Conservation (phyloP, 2,888 invertebrate genomes). For the Vandiemenella viatica region DNA sequence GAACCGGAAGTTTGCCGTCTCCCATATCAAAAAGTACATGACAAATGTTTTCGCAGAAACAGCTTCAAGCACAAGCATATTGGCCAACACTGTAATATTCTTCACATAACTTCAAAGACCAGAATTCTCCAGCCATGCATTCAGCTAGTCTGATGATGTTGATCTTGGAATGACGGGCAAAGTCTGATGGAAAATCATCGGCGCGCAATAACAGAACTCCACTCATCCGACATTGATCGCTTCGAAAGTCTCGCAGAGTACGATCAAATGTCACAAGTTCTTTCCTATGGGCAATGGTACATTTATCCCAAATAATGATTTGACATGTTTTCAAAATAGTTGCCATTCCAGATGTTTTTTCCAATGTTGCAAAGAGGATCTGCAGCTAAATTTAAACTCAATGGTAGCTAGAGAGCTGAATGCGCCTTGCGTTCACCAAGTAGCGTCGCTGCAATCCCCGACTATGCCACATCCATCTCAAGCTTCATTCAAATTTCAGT, state of each 20-base stretch:
- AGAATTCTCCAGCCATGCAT: background rate
- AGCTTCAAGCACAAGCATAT: background rate
- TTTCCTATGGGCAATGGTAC: slow-evolving; percentile 1
- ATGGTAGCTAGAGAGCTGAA: background rate
- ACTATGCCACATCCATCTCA: background rate
- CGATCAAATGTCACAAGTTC: background rate
- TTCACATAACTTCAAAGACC: background rate
- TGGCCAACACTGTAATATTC: background rate
- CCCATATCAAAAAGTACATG: background rate
- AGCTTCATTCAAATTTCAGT: background rate
- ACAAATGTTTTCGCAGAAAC: background rate
- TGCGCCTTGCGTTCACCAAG: background rate
- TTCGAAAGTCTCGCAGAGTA: background rate
- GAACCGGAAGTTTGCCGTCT: background rate
- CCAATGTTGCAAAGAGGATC: background rate
- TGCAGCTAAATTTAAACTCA: background rate
- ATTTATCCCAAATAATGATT: background rate
- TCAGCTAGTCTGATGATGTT: background rate
- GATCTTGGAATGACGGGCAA: slow-evolving; percentile 1
- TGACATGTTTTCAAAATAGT: background rate
- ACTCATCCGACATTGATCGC: background rate
- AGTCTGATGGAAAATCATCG: background rate
- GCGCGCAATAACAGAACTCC: background rate
- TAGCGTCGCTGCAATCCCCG: background rate
- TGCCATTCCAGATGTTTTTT: background rate